Evolutionary conservation across 2,797 vertebrate species (phyloP), one percentile per base, ranked within the genome.

Genomic region (Manis javanica): DNA sequence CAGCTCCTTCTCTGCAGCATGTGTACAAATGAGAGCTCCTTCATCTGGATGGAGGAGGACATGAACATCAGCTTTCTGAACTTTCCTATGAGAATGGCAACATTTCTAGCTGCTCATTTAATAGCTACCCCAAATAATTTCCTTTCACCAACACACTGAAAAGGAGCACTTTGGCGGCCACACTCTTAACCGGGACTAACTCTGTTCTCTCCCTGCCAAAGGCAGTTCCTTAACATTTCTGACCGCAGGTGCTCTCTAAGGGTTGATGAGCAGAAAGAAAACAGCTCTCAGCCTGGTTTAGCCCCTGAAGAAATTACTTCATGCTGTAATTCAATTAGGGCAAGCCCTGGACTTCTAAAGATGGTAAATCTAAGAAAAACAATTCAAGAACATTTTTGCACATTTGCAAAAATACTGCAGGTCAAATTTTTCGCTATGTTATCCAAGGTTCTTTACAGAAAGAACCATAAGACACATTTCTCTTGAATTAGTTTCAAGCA

Each of bases 401-500:
- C 37, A 57, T 68, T 72, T 61, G 19, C 37, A 95, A 95, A 95
- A 91, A 72, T 57, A 95, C 3, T 31, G 1, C 16, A 90, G 74
- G 72, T 49, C 49, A 95, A 75, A 8, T 74, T 94, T 49, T 82
- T 59, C 84, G 19, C 68, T 82, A 19, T 34, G n/a, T 59, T 84
- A 87, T 64, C 69, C 31, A 93, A 51, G 26, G 34, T 82, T 51
- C 26, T 92, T 64, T 71, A 53, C 2, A 72, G 24, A 78, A 88
- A 84, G 18, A 81, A 74, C 2, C 29, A 89, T 16, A 18, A 94
- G 61, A 90, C 84, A 66, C 91, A 88, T n/a, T 66, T 72, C 10
- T 42, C 31, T 34, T 91, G 79, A 91, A 87, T 84, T 78, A 82
- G 26, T 89, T 92, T 87, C 90, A 88, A 92, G 68, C 16, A 92